A percentile compares a stretch with the other conserved stretches of the same genome.
phyloP scores from a whole-genome alignment of 2,888 invertebrate species.

The Carcina quercana region DNA sequence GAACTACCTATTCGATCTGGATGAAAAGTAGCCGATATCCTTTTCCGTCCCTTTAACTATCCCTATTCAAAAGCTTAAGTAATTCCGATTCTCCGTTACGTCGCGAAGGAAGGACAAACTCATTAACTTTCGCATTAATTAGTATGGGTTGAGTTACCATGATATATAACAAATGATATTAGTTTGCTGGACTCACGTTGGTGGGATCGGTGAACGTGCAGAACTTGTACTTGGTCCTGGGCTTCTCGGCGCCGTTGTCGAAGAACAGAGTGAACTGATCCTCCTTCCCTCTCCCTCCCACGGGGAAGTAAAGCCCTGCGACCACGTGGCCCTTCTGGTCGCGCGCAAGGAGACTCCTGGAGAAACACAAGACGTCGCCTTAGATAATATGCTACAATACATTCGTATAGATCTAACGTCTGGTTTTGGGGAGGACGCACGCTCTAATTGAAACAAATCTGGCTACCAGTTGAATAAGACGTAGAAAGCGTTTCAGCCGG shows the following conservation, averaged over 20 bases:
- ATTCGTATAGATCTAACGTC: not conserved
- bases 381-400: not conserved
- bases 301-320: slow-evolving; percentile 90
- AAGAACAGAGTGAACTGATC: slow-evolving; percentile 86
- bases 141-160: no score
- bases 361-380: slow-evolving; percentile 15
- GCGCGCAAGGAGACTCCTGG: slow-evolving; percentile 84
- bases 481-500: no score
- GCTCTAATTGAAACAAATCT: no score
- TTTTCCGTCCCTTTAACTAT: no score
- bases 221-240: slow-evolving; percentile 84
- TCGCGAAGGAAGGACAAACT: no score
- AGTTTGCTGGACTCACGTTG: slow-evolving; percentile 77
- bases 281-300: slow-evolving; percentile 71
- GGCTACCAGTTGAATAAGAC: no score
- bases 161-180: no score
- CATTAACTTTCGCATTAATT: no score
- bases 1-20: no score
- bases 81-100: no score
- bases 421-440: not conserved
- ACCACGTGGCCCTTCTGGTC: slow-evolving; percentile 88
- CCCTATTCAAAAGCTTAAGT: no score
- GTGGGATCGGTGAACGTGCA: slow-evolving; percentile 75
- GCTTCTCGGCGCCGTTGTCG: slow-evolving; percentile 79
- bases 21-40: no score